A percentile compares a stretch with the other conserved stretches of the same genome.
phyloP scores from a whole-genome alignment of 2,888 invertebrate genomes.

The Luperina testacea region DNA sequence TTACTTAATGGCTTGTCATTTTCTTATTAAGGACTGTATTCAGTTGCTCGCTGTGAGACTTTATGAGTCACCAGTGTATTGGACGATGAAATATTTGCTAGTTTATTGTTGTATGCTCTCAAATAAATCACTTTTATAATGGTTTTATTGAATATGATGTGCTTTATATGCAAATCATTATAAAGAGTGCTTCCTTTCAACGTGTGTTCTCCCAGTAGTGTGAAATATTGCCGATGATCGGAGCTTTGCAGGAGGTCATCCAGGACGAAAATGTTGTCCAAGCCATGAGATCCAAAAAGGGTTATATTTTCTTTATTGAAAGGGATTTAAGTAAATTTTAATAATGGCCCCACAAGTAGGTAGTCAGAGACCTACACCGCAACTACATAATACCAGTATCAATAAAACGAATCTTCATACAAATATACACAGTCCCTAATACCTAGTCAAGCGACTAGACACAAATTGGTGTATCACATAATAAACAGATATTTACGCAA shows the following conservation, averaged over 20 bases:
- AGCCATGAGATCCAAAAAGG: background rate
- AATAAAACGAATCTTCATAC: background rate
- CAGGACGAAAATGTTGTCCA: background rate
- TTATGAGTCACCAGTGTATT: constrained; percentile 50
- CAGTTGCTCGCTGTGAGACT: constrained; percentile 30
- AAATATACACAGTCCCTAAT: constrained; percentile 28
- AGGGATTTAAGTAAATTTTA: background rate
- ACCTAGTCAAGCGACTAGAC: constrained; percentile 59
- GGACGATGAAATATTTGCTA: constrained; percentile 48
- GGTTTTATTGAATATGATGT: constrained; percentile 32
- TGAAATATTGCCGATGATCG: background rate
- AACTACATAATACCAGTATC: background rate
- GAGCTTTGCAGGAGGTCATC: background rate
- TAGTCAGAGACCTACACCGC: background rate
- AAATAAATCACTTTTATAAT: constrained; percentile 52
- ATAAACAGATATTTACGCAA: constrained; percentile 58
- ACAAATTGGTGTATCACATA: constrained; percentile 61
- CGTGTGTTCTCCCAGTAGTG: background rate
- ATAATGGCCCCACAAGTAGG: background rate
- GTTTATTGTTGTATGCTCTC: constrained; percentile 37
- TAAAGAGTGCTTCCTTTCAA: background rate
- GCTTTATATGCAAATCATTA: constrained; percentile 20
- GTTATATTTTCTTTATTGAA: background rate
- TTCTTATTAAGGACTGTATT: constrained; percentile 52
- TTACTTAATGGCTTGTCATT: constrained; percentile 47